phyloP scores from a whole-genome alignment of 2,797 vertebrate species.

The Bradypodion ventrale region DNA sequence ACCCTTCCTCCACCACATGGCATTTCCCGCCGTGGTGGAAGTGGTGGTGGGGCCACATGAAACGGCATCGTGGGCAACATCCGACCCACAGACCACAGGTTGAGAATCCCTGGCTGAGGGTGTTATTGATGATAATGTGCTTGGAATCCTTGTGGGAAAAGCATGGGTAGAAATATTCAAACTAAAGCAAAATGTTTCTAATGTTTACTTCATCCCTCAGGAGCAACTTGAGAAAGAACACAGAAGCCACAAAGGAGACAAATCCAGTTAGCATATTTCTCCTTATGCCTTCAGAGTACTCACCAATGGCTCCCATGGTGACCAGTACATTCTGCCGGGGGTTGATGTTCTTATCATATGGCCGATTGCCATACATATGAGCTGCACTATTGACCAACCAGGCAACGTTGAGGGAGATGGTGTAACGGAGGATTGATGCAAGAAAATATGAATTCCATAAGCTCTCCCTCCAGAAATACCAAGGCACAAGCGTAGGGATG shows the following conservation, averaged over 20 bases:
- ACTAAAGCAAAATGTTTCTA: not conserved
- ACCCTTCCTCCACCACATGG: no score
- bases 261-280: no score
- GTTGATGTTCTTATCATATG: conserved; percentile 79
- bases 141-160: not conserved
- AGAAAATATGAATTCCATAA: conserved; percentile 84
- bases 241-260: not conserved
- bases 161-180: not conserved
- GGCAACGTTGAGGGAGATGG: conserved; percentile 77
- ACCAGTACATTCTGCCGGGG: conserved; percentile 80
- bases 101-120: no score
- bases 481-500: conserved; percentile 80
- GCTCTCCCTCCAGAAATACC: conserved; percentile 81
- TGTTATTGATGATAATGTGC: not conserved
- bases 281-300: conserved; percentile 42
- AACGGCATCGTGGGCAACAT: no score
- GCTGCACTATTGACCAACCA: conserved; percentile 84
- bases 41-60: no score
- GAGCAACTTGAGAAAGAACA: not conserved
- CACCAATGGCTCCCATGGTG: conserved; percentile 79
- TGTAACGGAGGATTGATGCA: conserved; percentile 80
- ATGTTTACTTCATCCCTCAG: not conserved
- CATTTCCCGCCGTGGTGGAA: no score
- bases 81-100: no score
- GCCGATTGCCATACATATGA: conserved; percentile 82